Conservation (phyloP, 1,140 invertebrate species). For the Diabrotica undecimpunctata region DNA sequence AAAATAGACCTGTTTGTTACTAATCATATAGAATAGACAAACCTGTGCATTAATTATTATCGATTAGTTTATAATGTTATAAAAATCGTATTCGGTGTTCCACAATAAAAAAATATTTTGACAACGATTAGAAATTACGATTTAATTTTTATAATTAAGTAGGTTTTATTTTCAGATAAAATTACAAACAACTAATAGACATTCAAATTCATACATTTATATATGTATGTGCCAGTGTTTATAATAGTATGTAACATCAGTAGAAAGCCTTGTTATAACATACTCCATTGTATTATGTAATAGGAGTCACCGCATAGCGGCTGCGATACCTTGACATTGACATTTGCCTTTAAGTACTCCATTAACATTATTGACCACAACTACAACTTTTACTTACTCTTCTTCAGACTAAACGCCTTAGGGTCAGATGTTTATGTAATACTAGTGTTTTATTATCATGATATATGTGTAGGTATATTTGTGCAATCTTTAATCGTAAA, state of each 20-base stretch:
- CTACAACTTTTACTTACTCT: slow-evolving; percentile 1
- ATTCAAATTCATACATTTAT: too few relatives aligned
- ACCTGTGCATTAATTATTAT: too few relatives aligned
- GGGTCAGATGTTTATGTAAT: slow-evolving; percentile 5
- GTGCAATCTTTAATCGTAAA: too few relatives aligned
- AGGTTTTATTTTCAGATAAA: too few relatives aligned
- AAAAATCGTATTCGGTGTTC: too few relatives aligned
- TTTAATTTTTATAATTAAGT: too few relatives aligned
- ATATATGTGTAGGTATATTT: neutral
- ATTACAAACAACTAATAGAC: too few relatives aligned
- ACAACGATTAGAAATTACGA: too few relatives aligned
- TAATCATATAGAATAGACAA: too few relatives aligned
- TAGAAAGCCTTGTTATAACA: neutral
- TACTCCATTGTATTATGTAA: neutral
- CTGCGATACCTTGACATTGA: neutral
- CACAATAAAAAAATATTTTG: too few relatives aligned
- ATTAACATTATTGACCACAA: neutral
- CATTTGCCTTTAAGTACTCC: neutral
- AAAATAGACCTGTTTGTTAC: too few relatives aligned
- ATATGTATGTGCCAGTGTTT: neutral
- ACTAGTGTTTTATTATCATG: slow-evolving; percentile 3
- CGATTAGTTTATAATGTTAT: too few relatives aligned
- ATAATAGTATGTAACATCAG: neutral
- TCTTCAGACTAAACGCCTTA: neutral
- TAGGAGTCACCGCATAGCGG: neutral